These are phyloP conservation scores for Macaria notata DNA, from an alignment of 2,888 invertebrate genomes.

Conservation along the genomic window DNA sequence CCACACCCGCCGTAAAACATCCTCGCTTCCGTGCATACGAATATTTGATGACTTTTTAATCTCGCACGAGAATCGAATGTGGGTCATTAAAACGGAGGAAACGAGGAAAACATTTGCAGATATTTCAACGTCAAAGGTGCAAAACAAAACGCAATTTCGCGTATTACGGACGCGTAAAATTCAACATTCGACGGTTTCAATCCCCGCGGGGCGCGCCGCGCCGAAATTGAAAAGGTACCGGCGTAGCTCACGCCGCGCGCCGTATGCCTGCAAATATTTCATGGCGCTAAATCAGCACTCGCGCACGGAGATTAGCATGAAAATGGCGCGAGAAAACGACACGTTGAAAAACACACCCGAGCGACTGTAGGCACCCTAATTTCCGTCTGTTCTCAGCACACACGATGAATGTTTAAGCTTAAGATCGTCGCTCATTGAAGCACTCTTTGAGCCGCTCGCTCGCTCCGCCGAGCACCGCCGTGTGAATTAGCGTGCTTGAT, in stretches of 20 bases:
- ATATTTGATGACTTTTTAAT: constrained; percentile 49
- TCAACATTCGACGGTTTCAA: constrained; percentile 56
- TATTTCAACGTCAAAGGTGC: constrained; percentile 40
- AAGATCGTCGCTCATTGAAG: constrained; percentile 48
- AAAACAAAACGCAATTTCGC: constrained; percentile 47
- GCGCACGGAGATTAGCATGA: constrained; percentile 67
- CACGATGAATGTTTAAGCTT: constrained; percentile 52
- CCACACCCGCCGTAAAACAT: constrained; percentile 52
- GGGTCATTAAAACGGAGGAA: constrained; percentile 34
- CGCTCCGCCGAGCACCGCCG: constrained; percentile 25
- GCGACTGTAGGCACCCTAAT: constrained; percentile 44
- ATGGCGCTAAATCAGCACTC: constrained; percentile 66
- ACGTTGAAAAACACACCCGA: constrained; percentile 43
- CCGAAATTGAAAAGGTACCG: constrained; percentile 68
- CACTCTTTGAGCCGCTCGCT: constrained; percentile 16
- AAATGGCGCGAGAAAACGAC: constrained; percentile 65
- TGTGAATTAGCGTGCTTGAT: constrained; percentile 30
- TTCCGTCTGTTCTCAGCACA: constrained; percentile 48
- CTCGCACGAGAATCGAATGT: constrained; percentile 43
- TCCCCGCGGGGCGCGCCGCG: constrained; percentile 48
- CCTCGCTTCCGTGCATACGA: constrained; percentile 53
- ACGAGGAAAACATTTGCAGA: constrained; percentile 34
- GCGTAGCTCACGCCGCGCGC: constrained; percentile 40
- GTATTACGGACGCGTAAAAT: constrained; percentile 57
- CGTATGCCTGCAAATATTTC: constrained; percentile 66